Evolutionary conservation across 1,140 invertebrate species (phyloP).

Genomic region (Eueides isabella): DNA sequence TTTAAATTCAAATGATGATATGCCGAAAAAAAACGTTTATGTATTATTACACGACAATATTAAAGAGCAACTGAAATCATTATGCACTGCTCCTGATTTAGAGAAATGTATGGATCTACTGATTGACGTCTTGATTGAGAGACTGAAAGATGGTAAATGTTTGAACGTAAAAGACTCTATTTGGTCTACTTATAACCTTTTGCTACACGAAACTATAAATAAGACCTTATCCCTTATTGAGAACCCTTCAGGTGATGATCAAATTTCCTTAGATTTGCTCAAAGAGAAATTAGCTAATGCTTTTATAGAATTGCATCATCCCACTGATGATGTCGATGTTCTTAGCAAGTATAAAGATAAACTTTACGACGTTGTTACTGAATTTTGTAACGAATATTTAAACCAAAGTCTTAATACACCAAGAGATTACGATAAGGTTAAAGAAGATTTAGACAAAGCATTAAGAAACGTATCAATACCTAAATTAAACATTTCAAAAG

Average conservation of each 20-base stretch:
- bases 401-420: not conserved
- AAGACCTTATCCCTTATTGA: conserved; percentile 21
- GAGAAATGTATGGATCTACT: not conserved
- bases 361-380: conserved; percentile 21
- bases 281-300: conserved; percentile 33
- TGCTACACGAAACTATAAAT: conserved; percentile 23
- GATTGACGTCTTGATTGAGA: not conserved
- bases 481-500: conserved; percentile 4
- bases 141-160: not conserved
- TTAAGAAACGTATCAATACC: conserved; percentile 25
- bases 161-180: conserved; percentile 4
- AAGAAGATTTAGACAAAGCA: conserved; percentile 22
- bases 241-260: conserved; percentile 13
- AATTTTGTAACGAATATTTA: conserved; percentile 34
- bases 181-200: conserved; percentile 8
- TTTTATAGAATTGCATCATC: conserved; percentile 32
- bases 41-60: not conserved
- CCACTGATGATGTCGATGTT: not conserved
- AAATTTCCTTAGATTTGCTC: conserved; percentile 20
- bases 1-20: not conserved
- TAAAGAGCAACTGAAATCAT: not conserved
- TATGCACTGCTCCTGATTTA: not conserved
- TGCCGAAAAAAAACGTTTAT: not conserved
- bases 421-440: not conserved
- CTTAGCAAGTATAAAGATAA: conserved; percentile 20